These are phyloP conservation scores for Pterobdella sp. DNA, from an alignment of 2,888 invertebrate species.

Conservation along the genomic window DNA sequence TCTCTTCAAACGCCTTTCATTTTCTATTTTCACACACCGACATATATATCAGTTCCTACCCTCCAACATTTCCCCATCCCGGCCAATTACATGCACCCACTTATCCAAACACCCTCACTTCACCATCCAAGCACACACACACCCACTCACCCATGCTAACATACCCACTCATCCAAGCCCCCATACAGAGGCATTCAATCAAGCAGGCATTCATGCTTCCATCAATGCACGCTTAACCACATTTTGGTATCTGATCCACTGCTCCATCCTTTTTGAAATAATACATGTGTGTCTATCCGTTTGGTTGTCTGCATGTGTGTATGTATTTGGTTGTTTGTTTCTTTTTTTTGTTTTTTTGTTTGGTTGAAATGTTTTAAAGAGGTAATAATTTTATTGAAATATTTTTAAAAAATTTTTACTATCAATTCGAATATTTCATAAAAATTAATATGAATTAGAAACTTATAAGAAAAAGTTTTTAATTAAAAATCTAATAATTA, in stretches of 20 bases:
- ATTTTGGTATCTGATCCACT: background rate
- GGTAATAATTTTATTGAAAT: background rate
- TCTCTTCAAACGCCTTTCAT: background rate
- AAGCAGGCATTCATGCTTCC: background rate
- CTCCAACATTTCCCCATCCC: background rate
- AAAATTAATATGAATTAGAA: no score
- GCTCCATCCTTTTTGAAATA: background rate
- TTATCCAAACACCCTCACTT: background rate
- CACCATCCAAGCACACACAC: background rate
- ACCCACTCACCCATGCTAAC: background rate
- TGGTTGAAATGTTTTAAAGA: background rate
- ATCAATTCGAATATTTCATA: no score
- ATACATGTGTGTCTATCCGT: background rate
- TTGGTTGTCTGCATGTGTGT: slow-evolving; percentile 30
- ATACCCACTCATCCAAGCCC: no score
- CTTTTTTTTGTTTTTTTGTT: background rate
- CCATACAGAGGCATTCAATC: no score
- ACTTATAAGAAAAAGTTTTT: no score
- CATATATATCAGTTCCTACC: background rate
- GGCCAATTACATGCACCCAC: background rate
- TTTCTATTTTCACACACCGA: background rate
- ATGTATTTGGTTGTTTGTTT: slow-evolving; percentile 30
- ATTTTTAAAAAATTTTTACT: background rate
- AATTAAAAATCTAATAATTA: no score
- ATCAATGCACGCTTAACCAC: background rate